Base-by-base conservation (phyloP, 2,888 invertebrate species). In the Drosophila nr. perissopoda region DNA sequence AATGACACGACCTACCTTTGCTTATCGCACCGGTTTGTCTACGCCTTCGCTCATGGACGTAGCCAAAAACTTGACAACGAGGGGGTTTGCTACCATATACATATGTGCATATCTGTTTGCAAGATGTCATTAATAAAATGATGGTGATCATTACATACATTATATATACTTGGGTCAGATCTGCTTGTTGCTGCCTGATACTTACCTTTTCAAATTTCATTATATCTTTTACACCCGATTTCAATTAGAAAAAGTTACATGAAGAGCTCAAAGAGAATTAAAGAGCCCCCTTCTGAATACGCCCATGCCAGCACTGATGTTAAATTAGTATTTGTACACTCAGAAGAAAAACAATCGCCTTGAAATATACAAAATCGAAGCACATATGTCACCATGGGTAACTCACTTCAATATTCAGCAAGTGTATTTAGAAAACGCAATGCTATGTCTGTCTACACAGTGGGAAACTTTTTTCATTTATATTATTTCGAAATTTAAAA, bases 1-100 rank as follows among this genome's bases (percentile, higher is more conserved):
- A 61, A 42, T 59, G 67, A 54, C 75, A 67, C 71, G 77, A 78
- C 80, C 80, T 65, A 76, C 57, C 75, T 63, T 61, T 63, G 18
- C 38, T 56, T 48, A 57, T 67, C 56, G 49, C 59, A 63, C 38
- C 69, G 61, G 45, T 51, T 62, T 71, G 57, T 25, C 29, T 31
- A 38, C n/a, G 51, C 57, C 45, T 48, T 33, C 18, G 49, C 6
- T 13, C 56, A 38, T 38, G 29, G 56, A 4, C 38, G 56, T 29
- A 29, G n/a, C 13, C 8, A 8, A 29, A 27, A n/a, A 5, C 56
- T 13, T 10, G 16, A 4, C 21, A 8, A 18, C 10, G 29, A 29
- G 49, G 25, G 25, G 5, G 3, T 3, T 10, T 16, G 16, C 18
- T 18, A 18, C 8, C 16, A 13, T 16, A 1, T 6, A 38, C 6